A percentile compares a stretch with the other conserved stretches of the same genome.
Evolutionary conservation across 1,140 invertebrate genomes (phyloP).

Genomic region (Centruroides vittatus): DNA sequence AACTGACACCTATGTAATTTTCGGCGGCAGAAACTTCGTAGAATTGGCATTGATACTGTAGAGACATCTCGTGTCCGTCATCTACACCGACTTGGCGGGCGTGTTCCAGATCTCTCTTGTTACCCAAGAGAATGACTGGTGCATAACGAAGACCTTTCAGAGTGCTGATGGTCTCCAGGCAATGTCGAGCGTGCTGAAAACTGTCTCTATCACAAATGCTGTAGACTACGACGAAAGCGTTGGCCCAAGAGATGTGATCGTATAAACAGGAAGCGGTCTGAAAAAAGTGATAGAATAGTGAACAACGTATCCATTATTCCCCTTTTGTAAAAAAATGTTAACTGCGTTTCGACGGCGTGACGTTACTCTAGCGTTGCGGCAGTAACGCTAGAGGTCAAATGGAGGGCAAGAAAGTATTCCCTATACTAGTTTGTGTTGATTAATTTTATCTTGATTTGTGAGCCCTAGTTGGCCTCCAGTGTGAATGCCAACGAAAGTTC

Average conservation of each 20-base stretch:
- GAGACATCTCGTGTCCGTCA: slow-evolving; percentile 60
- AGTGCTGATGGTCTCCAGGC: slow-evolving; percentile 52
- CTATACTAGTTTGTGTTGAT: background rate
- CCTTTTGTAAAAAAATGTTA: background rate
- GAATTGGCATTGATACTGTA: slow-evolving; percentile 64
- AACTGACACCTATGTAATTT: slow-evolving; percentile 54
- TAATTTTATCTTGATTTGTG: background rate
- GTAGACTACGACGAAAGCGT: slow-evolving; percentile 72
- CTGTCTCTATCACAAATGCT: slow-evolving; percentile 57
- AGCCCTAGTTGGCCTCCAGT: background rate
- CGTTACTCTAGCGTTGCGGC: background rate
- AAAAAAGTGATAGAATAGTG: slow-evolving; percentile 18
- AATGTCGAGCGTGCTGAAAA: slow-evolving; percentile 54
- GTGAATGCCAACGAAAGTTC: background rate
- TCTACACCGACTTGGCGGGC: slow-evolving; percentile 51
- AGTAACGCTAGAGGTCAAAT: background rate
- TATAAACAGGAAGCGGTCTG: slow-evolving; percentile 52
- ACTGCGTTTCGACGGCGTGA: background rate
- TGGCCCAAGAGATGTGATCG: slow-evolving; percentile 64
- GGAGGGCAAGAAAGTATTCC: background rate
- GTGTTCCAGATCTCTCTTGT: slow-evolving; percentile 69
- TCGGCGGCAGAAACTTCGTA: slow-evolving; percentile 74
- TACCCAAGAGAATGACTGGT: slow-evolving; percentile 56
- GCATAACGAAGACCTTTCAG: slow-evolving; percentile 18
- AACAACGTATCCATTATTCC: slow-evolving; percentile 2